Percentiles rank a stretch among this genome's conserved stretches.
phyloP scores from a whole-genome alignment of 1,140 invertebrate genomes.

The Zaprionus ornatus region DNA sequence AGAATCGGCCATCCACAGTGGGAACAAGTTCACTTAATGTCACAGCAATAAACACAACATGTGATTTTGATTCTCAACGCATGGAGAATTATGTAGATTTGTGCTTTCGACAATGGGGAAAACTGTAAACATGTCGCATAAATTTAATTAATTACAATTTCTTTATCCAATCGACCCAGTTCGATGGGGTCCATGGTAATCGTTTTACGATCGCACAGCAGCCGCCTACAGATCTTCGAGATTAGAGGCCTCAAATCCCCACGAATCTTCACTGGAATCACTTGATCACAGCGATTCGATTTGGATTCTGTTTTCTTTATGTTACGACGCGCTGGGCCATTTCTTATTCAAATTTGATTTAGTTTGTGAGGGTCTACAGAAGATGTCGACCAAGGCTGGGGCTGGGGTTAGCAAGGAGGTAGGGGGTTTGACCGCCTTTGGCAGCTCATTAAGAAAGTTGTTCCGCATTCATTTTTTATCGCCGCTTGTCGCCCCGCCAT shows the following conservation, averaged over 20 bases:
- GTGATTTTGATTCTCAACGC: conserved; percentile 60
- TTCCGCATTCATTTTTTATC: conserved; percentile 81
- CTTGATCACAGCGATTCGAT: conserved; percentile 71
- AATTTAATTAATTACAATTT: conserved; percentile 82
- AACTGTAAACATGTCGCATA: conserved; percentile 82
- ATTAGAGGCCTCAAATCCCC: conserved; percentile 50
- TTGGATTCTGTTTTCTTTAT: conserved; percentile 35
- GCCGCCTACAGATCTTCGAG: conserved; percentile 75
- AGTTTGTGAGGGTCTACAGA: conserved; percentile 31
- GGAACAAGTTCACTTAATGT: conserved; percentile 58
- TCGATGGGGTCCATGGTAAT: conserved; percentile 47
- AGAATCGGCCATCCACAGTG: conserved; percentile 14
- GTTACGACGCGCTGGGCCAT: conserved; percentile 44
- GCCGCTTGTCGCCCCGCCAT: conserved; percentile 61
- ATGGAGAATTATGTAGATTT: conserved; percentile 73
- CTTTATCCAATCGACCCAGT: conserved; percentile 79
- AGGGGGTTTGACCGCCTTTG: conserved; percentile 61
- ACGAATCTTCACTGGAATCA: conserved; percentile 27
- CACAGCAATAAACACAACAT: conserved; percentile 58
- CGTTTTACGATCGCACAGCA: conserved; percentile 78
- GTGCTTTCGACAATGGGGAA: conserved; percentile 64
- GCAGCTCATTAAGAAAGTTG: conserved; percentile 82
- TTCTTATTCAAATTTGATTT: conserved; percentile 82
- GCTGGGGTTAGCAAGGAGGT: not conserved
- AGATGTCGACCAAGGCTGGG: not conserved